These are phyloP conservation scores for Corella eumyota DNA, from an alignment of 23 tunicate genomes.

Conservation along the genomic window DNA sequence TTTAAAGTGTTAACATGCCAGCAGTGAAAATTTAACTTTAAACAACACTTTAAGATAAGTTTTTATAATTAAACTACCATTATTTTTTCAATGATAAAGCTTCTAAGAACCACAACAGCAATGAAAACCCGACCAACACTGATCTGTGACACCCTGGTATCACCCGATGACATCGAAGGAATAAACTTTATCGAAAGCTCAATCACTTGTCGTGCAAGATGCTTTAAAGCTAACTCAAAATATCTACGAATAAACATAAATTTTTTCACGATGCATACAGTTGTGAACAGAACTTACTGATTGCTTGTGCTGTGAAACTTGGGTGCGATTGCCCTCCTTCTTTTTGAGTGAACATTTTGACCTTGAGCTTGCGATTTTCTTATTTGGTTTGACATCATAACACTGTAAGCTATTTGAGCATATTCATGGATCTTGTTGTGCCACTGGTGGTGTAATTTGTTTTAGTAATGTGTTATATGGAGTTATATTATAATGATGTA, in stretches of 20 bases:
- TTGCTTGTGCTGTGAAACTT: constrained; percentile 1
- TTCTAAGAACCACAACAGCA: constrained; percentile 37
- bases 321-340: constrained; percentile 20
- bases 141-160: constrained; percentile 34
- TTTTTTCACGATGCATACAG: not conserved
- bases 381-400: constrained; percentile 14
- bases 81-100: constrained; percentile 48
- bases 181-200: constrained; percentile 40
- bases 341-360: constrained; percentile 12
- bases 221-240: too few species aligned
- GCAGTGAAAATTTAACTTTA: not conserved
- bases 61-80: constrained; percentile 56
- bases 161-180: constrained; percentile 15
- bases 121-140: constrained; percentile 56
- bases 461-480: too few species aligned
- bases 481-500: too few species aligned
- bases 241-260: not conserved
- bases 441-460: too few species aligned
- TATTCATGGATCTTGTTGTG: constrained; percentile 36
- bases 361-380: constrained; percentile 19
- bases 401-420: constrained; percentile 19
- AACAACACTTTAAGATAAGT: too few species aligned
- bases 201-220: constrained; percentile 13
- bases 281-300: constrained; percentile 16
- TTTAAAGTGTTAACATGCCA: not conserved